Conservation (phyloP, 2,113 vertebrate species). For the Cyprinus carpio region DNA sequence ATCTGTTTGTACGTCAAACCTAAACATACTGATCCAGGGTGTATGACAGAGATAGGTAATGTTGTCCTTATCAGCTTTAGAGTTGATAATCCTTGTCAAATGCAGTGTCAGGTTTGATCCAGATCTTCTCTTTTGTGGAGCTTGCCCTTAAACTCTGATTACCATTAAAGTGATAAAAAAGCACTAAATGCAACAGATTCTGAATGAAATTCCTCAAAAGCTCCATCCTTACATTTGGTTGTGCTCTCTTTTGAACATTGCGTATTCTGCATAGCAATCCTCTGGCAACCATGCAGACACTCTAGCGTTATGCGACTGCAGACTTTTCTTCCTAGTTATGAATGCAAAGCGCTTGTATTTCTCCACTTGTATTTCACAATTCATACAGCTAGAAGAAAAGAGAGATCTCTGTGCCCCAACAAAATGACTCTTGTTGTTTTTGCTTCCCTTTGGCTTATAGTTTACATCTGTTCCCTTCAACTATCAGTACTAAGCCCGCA, state of each 20-base stretch:
- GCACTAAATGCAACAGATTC: neutral
- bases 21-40: conserved; percentile 40
- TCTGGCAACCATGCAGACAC: neutral
- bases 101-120: conserved; percentile 51
- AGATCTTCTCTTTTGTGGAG: conserved; percentile 48
- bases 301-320: neutral
- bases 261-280: neutral
- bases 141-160: neutral
- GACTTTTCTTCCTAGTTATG: conserved; percentile 27
- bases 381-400: conserved; percentile 23
- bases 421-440: conserved; percentile 11
- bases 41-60: conserved; percentile 45
- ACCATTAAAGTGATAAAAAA: neutral
- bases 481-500: conserved; percentile 39
- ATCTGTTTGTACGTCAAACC: no score
- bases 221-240: neutral
- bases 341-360: conserved; percentile 34
- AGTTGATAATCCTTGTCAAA: conserved; percentile 57
- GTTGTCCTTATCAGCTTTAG: conserved; percentile 52
- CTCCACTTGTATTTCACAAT: conserved; percentile 27
- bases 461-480: conserved; percentile 7
- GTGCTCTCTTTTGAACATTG: no score
- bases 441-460: conserved; percentile 7
- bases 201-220: neutral
- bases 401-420: neutral